These are phyloP conservation scores for Morelia viridis DNA, from an alignment of 2,797 vertebrate species.

Conservation along the genomic window DNA sequence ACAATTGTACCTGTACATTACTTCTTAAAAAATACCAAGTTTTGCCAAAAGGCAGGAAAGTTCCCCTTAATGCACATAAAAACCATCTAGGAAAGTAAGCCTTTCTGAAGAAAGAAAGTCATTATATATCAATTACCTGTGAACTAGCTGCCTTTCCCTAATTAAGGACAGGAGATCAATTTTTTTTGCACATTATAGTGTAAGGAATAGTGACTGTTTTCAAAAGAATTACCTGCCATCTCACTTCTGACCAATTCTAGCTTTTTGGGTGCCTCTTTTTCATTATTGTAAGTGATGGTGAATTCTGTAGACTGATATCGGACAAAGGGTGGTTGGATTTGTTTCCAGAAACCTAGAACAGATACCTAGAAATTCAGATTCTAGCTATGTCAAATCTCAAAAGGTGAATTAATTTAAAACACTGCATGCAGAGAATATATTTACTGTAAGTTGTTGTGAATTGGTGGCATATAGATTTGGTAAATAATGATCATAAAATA, in stretches of 20 bases:
- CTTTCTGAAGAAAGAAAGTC: not conserved
- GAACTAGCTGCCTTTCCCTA: not conserved
- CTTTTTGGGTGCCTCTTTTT: conserved; percentile 80
- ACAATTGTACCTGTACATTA: not conserved
- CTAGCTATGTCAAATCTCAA: not conserved
- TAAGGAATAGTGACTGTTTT: not conserved
- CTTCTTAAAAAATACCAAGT: not conserved
- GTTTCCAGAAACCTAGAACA: conserved; percentile 85
- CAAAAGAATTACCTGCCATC: conserved; percentile 76
- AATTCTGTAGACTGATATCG: conserved; percentile 84
- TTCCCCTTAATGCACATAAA: not conserved
- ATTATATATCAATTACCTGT: not conserved
- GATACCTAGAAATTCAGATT: conserved; percentile 34
- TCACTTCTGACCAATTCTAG: conserved; percentile 83
- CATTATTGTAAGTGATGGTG: conserved; percentile 84
- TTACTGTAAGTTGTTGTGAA: not conserved
- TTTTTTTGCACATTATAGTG: not conserved
- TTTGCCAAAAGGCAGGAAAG: not conserved
- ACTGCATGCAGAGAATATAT: not conserved
- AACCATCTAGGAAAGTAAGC: not conserved
- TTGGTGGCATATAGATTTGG: not conserved
- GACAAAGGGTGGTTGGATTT: conserved; percentile 82
- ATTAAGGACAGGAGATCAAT: not conserved
- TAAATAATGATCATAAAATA: not conserved
- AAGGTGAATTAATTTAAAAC: not conserved